phyloP scores from a whole-genome alignment of 2,113 vertebrate genomes.

The Mixornis gularis region DNA sequence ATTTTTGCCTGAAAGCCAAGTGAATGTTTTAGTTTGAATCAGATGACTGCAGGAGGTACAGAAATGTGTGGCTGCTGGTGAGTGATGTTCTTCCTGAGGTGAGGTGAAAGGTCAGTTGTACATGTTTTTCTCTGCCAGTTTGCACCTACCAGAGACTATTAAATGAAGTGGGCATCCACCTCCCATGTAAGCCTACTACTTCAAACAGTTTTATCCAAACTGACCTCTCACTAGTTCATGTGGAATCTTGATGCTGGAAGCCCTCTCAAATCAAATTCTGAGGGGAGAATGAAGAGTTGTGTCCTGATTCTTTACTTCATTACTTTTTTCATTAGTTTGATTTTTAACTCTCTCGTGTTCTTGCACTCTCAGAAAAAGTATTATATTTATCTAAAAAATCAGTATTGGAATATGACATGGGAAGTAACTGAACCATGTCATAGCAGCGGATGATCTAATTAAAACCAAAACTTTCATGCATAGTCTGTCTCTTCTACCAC shows the following conservation, averaged over 20 bases:
- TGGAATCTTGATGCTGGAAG: neutral
- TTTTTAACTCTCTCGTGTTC: neutral
- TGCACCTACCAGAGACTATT: neutral
- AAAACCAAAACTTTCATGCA: neutral
- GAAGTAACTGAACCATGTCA: neutral
- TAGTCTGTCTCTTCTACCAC: neutral
- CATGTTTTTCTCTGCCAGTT: neutral
- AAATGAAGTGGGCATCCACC: neutral
- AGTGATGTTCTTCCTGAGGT: neutral
- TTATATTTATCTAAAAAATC: neutral
- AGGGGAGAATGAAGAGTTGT: neutral
- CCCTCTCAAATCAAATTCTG: neutral
- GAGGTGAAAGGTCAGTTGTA: neutral
- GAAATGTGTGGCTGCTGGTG: neutral
- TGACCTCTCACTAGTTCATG: neutral
- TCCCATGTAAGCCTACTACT: neutral
- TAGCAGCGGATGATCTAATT: neutral
- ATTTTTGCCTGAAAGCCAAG: conserved; percentile 2
- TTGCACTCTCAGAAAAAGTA: neutral
- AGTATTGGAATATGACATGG: neutral
- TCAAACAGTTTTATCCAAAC: neutral
- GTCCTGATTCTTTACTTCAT: neutral
- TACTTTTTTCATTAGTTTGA: neutral
- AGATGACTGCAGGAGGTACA: neutral
- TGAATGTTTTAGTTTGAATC: neutral